phyloP scores from a whole-genome alignment of 2,797 vertebrate genomes.

The Sebastes umbrosus region DNA sequence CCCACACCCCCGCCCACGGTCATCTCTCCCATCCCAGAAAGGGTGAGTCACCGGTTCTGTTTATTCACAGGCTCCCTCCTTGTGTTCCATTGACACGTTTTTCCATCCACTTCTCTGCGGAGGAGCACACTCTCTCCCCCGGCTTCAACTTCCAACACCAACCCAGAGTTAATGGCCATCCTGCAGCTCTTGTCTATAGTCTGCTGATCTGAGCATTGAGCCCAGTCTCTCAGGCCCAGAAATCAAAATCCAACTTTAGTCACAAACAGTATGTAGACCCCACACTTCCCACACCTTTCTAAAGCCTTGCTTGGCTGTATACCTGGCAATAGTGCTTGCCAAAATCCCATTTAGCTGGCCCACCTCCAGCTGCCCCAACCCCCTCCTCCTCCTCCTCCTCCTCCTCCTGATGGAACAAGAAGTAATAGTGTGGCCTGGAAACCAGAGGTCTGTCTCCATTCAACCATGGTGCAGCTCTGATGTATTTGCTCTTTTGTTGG shows the following conservation, averaged over 20 bases:
- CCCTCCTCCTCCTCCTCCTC: not conserved
- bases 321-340: not conserved
- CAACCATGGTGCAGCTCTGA: constrained; percentile 26
- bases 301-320: not conserved
- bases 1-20: constrained; percentile 55
- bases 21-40: constrained; percentile 75
- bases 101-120: constrained; percentile 74
- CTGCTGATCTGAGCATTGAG: not conserved
- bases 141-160: constrained; percentile 30
- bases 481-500: constrained; percentile 26
- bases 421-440: constrained; percentile 28
- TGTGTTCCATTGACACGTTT: constrained; percentile 81
- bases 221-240: not conserved
- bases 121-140: constrained; percentile 30
- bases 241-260: not conserved
- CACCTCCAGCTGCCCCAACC: not conserved
- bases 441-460: constrained; percentile 40
- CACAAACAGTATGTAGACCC: not conserved
- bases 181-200: not conserved
- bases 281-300: not conserved
- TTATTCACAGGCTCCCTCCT: constrained; percentile 79
- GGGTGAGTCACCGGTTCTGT: constrained; percentile 78
- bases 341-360: constrained; percentile 1
- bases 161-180: constrained; percentile 3
- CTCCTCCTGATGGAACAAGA: constrained; percentile 21